Evolutionary conservation across 2,113 vertebrate genomes (phyloP), one percentile per base, ranked within the genome.

Genomic region (Bufo bufo): DNA sequence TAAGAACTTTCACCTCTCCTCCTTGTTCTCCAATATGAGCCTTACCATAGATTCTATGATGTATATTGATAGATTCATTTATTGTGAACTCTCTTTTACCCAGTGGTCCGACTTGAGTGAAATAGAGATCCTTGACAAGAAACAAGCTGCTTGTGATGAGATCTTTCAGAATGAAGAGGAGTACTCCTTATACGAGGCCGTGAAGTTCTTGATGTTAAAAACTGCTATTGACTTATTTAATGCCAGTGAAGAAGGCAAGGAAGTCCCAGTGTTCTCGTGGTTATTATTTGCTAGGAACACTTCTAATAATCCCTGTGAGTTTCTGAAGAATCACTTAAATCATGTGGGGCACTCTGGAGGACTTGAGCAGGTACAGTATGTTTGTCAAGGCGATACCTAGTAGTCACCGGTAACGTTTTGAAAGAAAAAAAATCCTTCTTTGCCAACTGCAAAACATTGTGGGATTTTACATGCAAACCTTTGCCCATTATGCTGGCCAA

Each of bases 251-350:
- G 93, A 89, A 10, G 96, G 95, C 11, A 94, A 90, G 19, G 97
- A 97, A 20, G 97, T 99, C 4, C 98, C 98, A 0, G 93, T 99
- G 77, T 99, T 99, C 94, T 97, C 97, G 33, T 97, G 97, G 96
- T 94, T 99, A 52, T 93, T 99, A 78, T 99, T 99, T 77, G 98
- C 98, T 4, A 95, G 98, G 56, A 98, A 99, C 92, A 97, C 97
- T 0, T 99, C 98, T 0, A 94, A 90, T 88, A 95, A 96, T 90
- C 98, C 98, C 1, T 93, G 91, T 50, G 96, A 96, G 91, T 95
- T 99, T 92, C 95, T 99, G 91, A 93, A 90, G 84, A 99, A 99
- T 94, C 98, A 99, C 91, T 94, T 99, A 69, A 96, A 98, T 92
- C 97, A 96, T 7, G 96, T 99, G 84, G 98, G 98, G 75, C 95